Conservation (phyloP, 2,113 vertebrate genomes). For the Dasyornis broadbenti region DNA sequence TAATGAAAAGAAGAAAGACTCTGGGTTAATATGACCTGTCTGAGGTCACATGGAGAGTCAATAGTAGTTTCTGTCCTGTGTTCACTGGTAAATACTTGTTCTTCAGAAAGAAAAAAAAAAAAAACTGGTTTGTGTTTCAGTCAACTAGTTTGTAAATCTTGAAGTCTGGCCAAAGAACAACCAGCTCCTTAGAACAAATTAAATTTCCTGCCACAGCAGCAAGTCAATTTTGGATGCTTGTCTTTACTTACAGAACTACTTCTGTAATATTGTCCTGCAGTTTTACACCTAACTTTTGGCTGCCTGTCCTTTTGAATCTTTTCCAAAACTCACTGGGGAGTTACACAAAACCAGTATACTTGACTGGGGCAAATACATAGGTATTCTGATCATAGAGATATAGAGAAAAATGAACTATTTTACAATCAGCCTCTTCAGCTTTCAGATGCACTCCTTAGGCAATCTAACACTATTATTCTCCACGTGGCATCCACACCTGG, state of each 20-base stretch:
- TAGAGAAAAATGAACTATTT: neutral
- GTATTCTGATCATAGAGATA: neutral
- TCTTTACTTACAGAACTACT: neutral
- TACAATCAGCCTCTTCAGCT: neutral
- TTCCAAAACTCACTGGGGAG: neutral
- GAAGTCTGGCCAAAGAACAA: neutral
- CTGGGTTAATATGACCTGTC: neutral
- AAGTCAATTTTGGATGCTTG: neutral
- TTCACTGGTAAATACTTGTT: neutral
- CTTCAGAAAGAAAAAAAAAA: neutral
- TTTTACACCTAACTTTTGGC: neutral
- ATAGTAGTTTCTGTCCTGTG: neutral
- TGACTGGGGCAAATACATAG: accelerated
- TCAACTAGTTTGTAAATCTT: neutral
- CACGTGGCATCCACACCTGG: accelerated
- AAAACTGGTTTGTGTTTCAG: neutral
- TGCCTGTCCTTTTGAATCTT: neutral
- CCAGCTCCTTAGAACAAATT: neutral
- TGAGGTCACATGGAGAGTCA: neutral
- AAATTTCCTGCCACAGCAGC: neutral
- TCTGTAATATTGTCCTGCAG: neutral
- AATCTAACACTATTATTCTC: neutral
- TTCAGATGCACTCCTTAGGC: neutral
- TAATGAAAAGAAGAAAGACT: neutral
- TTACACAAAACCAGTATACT: neutral